phyloP scores from a whole-genome alignment of 2,113 vertebrate species.

The Macquaria ambigua region DNA sequence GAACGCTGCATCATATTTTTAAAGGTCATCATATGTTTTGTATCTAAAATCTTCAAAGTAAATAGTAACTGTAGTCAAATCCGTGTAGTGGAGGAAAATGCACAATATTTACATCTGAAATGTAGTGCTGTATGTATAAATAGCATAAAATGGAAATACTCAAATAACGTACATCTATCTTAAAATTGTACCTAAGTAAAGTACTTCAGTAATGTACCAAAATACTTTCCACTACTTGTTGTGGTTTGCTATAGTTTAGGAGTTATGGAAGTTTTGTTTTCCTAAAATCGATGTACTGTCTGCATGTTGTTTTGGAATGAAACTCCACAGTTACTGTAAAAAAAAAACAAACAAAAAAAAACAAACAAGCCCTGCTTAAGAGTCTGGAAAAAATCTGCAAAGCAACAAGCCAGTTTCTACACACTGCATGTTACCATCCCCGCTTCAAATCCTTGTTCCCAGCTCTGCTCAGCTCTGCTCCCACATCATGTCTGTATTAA shows the following conservation, averaged over 20 bases:
- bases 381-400: background rate
- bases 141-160: background rate
- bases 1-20: background rate
- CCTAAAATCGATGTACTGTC: background rate
- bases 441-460: conserved; percentile 45
- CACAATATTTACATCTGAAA: background rate
- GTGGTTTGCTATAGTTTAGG: background rate
- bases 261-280: background rate
- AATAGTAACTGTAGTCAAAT: background rate
- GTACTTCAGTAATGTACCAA: too few relatives aligned
- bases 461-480: conserved; percentile 38
- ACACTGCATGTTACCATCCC: conserved; percentile 12
- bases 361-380: background rate
- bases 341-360: background rate
- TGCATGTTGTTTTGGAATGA: conserved; percentile 6
- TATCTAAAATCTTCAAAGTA: background rate
- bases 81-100: background rate
- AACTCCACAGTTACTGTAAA: background rate
- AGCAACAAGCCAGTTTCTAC: background rate
- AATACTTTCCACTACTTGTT: background rate
- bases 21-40: background rate
- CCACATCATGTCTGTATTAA: conserved; percentile 59
- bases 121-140: background rate
- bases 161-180: background rate
- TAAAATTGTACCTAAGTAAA: background rate